Base-by-base conservation (phyloP, 2,888 invertebrate genomes). In the Chrysotoxum bicinctum region DNA sequence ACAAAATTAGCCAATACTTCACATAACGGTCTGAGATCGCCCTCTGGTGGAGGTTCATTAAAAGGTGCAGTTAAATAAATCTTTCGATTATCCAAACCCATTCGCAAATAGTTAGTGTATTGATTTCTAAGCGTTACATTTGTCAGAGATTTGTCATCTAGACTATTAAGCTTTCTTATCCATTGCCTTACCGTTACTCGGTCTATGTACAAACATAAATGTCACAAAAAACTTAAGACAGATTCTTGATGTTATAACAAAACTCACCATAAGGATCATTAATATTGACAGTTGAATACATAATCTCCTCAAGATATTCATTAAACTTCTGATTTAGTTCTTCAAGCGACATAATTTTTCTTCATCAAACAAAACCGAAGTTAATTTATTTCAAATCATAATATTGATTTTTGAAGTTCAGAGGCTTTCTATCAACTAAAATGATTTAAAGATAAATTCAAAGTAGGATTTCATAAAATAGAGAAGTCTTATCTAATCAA, bases 111-210 rank as follows among this genome's bases (percentile, higher is more conserved):
- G 87, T 94, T 93, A 1, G 92, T 90, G 79, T 94, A 93, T 79
- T 93, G 93, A 88, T 94, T 93, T 74, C 93, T 91, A 64, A 93
- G 89, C 88, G 91, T 92, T 2, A 91, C 90, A 6, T 89, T 88
- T 89, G 93, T 93, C 48, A 93, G 88, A 66, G 91, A 91, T 62
- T 92, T 92, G 56, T 92, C 92, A 4, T 93, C 90, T 54, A 93
- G 88, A 40, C 91, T 90, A 2, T 91, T 89, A 7, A 94, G 88
- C 89, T 93, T 93, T 76, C 93, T 89, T 2, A 92, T 89, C 94
- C 94, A 94, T 89, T 94, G 93, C 23, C 92, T 91, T 82, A 93
- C 92, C 81, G 93, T 90, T 8, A 94, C 93, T 52, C 94, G 91
- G 89, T 94, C 94, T 93, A 60, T 1, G 8, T 23, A 0, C 2